Percentiles rank a stretch among this genome's conserved stretches.
Evolutionary conservation across 2,888 invertebrate genomes (phyloP).

Genomic region (Meghimatium bilineatum): DNA sequence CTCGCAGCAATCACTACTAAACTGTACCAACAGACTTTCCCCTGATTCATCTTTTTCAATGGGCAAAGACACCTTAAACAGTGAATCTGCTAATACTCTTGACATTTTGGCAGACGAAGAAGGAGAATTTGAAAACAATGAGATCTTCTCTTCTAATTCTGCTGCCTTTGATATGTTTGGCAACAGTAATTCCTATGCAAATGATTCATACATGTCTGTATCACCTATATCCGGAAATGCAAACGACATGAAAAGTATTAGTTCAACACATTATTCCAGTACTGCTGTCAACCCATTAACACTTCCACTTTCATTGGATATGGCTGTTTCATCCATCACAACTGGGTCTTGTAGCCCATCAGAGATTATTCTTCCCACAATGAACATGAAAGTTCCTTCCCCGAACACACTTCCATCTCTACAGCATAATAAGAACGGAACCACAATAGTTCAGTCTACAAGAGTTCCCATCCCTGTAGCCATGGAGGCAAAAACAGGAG

Average conservation of each 20-base stretch:
- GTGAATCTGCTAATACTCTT: neutral
- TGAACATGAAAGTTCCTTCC: slow-evolving; percentile 70
- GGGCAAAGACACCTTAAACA: neutral
- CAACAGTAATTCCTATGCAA: neutral
- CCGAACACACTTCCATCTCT: slow-evolving; percentile 67
- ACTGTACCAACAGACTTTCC: neutral
- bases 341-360: slow-evolving; percentile 39
- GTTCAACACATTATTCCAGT: neutral
- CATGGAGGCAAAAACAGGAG: slow-evolving; percentile 55
- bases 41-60: neutral
- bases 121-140: neutral
- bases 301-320: slow-evolving; percentile 37
- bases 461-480: slow-evolving; percentile 72
- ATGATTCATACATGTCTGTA: no score
- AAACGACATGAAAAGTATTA: neutral
- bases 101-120: neutral
- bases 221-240: neutral
- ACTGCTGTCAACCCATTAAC: neutral
- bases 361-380: slow-evolving; percentile 70
- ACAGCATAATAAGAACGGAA: slow-evolving; percentile 67
- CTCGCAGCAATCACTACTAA: neutral
- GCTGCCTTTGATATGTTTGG: no score
- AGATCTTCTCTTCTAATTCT: neutral
- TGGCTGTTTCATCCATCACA: slow-evolving; percentile 64
- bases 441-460: slow-evolving; percentile 70